Evolutionary conservation across 2,888 invertebrate species (phyloP), one percentile per base, ranked within the genome.

Genomic region (Thymelicus sylvestris): DNA sequence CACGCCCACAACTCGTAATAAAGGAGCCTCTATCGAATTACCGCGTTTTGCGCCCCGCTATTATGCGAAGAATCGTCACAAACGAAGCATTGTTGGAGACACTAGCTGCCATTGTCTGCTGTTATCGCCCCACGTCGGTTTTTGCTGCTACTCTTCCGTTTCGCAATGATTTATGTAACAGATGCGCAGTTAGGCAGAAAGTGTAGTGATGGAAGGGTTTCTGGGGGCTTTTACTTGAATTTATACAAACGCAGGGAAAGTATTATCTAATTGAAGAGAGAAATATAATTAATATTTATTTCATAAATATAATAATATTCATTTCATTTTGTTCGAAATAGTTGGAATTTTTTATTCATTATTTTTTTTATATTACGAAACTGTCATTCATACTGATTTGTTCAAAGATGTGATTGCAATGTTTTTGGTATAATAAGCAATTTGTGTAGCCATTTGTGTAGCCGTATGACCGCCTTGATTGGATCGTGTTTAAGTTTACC

Each of bases 41-140:
- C 88, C 81, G 85, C 89, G 87, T 86, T 89, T 89, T 86, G 88
- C 90, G 84, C 90, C 88, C 90, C 86, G 88, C 87, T 79, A 91
- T 91, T 91, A 88, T 91, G 91, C 86, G 90, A 91, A 92, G 93
- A 92, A 91, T 91, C 85, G 89, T 88, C 92, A 92, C 92, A 93
- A 93, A 93, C 92, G 93, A 93, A 92, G 83, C 90, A 92, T 93
- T 93, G 93, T 93, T 80, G 84, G 82, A 86, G 86, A 90, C 92
- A 92, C 92, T 91, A 89, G 90, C 83, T 85, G 80, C 86, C 86
- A 91, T 92, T 93, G 93, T 92, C 89, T 90, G 89, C 76, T 86
- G 90, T 91, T 92, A 92, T 93, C 93, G 89, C 84, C 78, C 83
- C 79, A 80, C 90, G 85, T 89, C 87, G 91, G 89, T 91, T 92